phyloP scores from a whole-genome alignment of 2,113 vertebrate species.

The Arvicanthis niloticus region DNA sequence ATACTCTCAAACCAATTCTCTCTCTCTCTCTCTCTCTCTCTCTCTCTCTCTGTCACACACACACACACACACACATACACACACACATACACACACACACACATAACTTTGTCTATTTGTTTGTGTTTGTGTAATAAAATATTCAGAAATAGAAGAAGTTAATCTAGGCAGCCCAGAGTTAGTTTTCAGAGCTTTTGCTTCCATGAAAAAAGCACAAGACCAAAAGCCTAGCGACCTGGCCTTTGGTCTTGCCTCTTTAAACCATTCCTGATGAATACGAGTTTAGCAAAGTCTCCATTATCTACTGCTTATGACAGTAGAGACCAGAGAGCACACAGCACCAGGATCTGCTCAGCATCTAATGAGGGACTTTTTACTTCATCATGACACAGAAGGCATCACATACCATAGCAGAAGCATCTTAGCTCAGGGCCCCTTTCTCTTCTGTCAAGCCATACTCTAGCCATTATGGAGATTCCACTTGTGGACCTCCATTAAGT shows the following conservation, averaged over 20 bases:
- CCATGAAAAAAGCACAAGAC: not conserved
- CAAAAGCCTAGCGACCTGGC: accelerated
- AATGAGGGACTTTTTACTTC: not conserved
- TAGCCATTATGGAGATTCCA: not conserved
- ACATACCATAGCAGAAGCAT: not conserved
- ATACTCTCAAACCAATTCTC: not conserved
- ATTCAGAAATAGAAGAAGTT: not conserved
- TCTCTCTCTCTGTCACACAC: not conserved
- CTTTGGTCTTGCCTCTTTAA: not conserved
- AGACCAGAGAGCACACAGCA: not conserved
- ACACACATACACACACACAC: not conserved
- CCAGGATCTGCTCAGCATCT: not conserved
- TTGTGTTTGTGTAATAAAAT: constrained; percentile 4
- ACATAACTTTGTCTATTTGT: not conserved
- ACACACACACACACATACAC: not conserved
- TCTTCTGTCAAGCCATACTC: not conserved
- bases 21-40: not conserved
- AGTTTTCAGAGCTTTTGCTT: not conserved
- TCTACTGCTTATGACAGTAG: not conserved
- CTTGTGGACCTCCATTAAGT: not conserved
- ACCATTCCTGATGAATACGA: not conserved
- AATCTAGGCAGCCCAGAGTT: too few relatives aligned
- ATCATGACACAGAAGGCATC: not conserved
- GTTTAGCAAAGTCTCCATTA: not conserved
- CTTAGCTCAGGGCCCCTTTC: not conserved